Percentiles rank a stretch among this genome's conserved stretches.
Conservation (phyloP, 1,140 invertebrate species). For the Papilio dardanus region DNA sequence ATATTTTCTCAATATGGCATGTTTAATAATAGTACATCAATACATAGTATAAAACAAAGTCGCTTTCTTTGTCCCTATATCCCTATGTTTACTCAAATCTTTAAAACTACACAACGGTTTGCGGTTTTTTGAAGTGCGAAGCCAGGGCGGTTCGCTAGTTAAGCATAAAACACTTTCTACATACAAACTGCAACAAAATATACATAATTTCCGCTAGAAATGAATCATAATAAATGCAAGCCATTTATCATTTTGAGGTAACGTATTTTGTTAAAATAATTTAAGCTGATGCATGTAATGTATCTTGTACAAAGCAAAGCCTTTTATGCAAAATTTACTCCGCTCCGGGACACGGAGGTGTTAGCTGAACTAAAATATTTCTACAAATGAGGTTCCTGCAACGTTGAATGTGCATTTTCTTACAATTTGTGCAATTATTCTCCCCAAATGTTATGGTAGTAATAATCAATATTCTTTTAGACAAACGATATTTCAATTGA, state of each 20-base stretch:
- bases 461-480: background rate
- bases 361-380: background rate
- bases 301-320: constrained; percentile 2
- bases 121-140: too few relatives aligned
- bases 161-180: background rate
- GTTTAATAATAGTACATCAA: too few relatives aligned
- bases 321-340: constrained; percentile 18
- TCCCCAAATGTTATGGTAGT: background rate
- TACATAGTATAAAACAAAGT: too few relatives aligned
- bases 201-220: background rate
- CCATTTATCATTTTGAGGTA: background rate
- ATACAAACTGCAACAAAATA: background rate
- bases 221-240: background rate
- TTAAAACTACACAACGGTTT: too few relatives aligned
- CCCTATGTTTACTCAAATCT: too few relatives aligned
- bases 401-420: constrained; percentile 1
- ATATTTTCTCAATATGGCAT: too few relatives aligned
- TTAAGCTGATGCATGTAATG: background rate
- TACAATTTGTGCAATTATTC: background rate
- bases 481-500: background rate
- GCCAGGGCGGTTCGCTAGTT: too few relatives aligned
- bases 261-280: constrained; percentile 18
- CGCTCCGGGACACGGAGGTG: background rate
- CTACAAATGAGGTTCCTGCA: background rate
- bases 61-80: too few relatives aligned